These are phyloP conservation scores for Drosophila siamana DNA, from an alignment of 2,888 invertebrate genomes.

Conservation along the genomic window DNA sequence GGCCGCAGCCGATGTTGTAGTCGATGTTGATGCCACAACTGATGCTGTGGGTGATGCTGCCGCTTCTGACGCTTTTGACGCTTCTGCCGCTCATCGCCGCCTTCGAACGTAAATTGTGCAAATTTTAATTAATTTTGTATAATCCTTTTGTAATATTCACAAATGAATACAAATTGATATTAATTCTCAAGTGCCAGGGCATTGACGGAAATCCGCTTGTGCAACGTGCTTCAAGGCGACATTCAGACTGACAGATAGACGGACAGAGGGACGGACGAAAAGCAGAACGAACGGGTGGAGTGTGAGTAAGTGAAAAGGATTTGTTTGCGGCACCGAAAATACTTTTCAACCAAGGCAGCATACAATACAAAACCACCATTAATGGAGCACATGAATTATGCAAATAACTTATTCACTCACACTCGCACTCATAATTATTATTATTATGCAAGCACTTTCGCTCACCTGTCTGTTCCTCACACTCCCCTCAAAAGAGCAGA, in stretches of 20 bases:
- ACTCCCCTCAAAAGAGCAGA: not conserved
- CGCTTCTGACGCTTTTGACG: not conserved
- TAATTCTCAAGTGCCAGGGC: slow-evolving; percentile 72
- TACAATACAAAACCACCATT: slow-evolving; percentile 26
- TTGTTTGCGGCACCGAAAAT: slow-evolving; percentile 38
- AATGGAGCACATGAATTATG: slow-evolving; percentile 68
- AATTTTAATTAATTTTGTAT: slow-evolving; percentile 78
- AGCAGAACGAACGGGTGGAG: not conserved
- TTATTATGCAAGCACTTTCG: slow-evolving; percentile 14
- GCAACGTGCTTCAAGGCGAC: slow-evolving; percentile 1
- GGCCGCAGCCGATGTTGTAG: not conserved
- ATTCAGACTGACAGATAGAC: not conserved
- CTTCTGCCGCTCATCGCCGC: not conserved
- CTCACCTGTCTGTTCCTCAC: slow-evolving; percentile 29
- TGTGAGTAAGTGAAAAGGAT: slow-evolving; percentile 58
- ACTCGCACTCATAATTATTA: slow-evolving; percentile 36
- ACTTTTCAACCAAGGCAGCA: slow-evolving; percentile 23
- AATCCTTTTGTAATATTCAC: slow-evolving; percentile 80
- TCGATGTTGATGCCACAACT: not conserved
- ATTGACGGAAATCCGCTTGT: slow-evolving; percentile 69
- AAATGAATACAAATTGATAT: slow-evolving; percentile 80
- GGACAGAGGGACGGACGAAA: too few species aligned
- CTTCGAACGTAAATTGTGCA: slow-evolving; percentile 60
- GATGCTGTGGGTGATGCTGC: not conserved
- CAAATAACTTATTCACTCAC: slow-evolving; percentile 55